Evolutionary conservation across 1,140 invertebrate genomes (phyloP).

Genomic region (Pissodes strobi): DNA sequence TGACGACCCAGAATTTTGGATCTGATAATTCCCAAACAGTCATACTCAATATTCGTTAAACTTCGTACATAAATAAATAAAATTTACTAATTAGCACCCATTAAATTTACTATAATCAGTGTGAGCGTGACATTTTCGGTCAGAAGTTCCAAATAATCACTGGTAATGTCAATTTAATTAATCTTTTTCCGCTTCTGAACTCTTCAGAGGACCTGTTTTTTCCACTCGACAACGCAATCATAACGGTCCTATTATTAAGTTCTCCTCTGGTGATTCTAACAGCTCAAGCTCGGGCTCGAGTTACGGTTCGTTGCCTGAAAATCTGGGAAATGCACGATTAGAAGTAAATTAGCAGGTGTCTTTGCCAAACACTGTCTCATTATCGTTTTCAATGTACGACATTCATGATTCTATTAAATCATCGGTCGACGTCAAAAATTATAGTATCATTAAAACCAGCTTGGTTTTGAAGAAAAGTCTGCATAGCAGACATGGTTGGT

Average conservation of each 20-base stretch:
- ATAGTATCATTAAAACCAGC: no score
- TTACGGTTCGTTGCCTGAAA: not conserved
- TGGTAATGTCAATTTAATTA: constrained; percentile 3
- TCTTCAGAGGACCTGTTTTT: not conserved
- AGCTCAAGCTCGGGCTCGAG: not conserved
- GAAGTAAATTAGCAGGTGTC: not conserved
- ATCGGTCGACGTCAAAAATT: no score
- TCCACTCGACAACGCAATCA: not conserved
- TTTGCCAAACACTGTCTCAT: not conserved
- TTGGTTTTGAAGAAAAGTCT: no score
- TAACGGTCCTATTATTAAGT: not conserved
- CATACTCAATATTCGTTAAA: no score
- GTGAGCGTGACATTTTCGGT: no score
- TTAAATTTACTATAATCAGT: no score
- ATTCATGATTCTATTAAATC: not conserved
- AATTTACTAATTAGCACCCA: no score
- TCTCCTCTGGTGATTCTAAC: constrained; percentile 2
- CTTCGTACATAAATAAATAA: no score
- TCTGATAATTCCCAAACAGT: no score
- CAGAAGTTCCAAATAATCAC: not conserved
- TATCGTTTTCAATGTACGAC: not conserved
- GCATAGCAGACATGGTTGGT: no score
- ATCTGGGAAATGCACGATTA: not conserved
- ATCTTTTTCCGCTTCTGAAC: not conserved
- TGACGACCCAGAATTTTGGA: no score